Evolutionary conservation across 2,797 vertebrate genomes (phyloP).

Genomic region (Aphelocoma californica): DNA sequence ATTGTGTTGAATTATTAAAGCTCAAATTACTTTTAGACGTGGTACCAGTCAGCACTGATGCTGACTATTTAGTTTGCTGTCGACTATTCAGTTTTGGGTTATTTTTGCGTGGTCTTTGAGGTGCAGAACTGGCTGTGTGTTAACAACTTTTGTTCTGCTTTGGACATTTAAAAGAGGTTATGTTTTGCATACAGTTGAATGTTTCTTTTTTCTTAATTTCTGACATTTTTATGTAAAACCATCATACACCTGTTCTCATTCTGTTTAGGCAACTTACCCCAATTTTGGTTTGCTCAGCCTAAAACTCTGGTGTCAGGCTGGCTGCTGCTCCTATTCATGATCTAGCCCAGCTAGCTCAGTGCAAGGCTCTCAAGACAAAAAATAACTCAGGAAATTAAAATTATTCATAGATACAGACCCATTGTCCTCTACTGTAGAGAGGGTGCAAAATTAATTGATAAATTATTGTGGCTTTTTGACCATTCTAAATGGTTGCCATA

Average conservation of each 20-base stretch:
- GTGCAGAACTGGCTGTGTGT: not conserved
- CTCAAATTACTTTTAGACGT: not conserved
- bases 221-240: not conserved
- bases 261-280: not conserved
- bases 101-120: not conserved
- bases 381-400: not conserved
- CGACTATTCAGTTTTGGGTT: not conserved
- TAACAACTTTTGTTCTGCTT: not conserved
- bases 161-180: not conserved
- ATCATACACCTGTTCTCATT: not conserved
- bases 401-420: fast-evolving
- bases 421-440: not conserved
- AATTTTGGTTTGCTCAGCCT: not conserved
- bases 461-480: not conserved
- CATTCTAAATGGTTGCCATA: not conserved
- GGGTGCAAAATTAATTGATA: not conserved
- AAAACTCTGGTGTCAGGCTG: not conserved
- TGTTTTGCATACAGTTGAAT: not conserved
- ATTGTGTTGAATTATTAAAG: conserved; percentile 36
- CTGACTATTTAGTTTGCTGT: not conserved
- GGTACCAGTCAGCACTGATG: not conserved
- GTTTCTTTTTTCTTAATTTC: not conserved
- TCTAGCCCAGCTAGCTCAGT: not conserved
- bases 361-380: not conserved
- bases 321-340: not conserved